Conservation (phyloP, 1,140 invertebrate genomes). For the Caenorhabditis elegans region DNA sequence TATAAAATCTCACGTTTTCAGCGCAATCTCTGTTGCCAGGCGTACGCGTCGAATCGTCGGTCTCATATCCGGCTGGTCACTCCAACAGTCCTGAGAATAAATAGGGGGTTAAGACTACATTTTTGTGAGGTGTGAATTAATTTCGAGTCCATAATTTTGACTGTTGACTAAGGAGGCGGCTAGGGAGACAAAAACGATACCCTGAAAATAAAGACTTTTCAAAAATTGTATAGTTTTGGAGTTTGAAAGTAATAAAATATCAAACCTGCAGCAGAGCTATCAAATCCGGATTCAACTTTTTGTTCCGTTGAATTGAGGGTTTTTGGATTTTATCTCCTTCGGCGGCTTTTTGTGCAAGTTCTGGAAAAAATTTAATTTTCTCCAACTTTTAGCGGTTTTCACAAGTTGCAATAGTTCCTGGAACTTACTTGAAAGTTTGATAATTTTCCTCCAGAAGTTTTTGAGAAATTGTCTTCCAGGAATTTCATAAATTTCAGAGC, state of each 20-base stretch:
- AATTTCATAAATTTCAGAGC: too few relatives aligned
- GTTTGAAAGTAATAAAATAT: neutral
- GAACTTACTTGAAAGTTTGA: too few relatives aligned
- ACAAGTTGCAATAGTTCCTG: too few relatives aligned
- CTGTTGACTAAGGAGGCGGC: too few relatives aligned
- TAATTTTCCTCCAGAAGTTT: too few relatives aligned
- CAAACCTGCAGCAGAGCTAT: conserved; percentile 52
- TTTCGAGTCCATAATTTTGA: too few relatives aligned
- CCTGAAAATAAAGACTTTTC: neutral
- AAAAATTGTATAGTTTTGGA: too few relatives aligned
- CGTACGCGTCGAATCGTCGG: conserved; percentile 62
- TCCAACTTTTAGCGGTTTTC: too few relatives aligned
- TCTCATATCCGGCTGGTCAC: conserved; percentile 59
- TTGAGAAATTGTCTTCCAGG: too few relatives aligned
- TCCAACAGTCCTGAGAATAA: conserved; percentile 58
- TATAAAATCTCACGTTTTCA: conserved; percentile 61
- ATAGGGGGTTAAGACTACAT: neutral
- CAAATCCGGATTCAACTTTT: conserved; percentile 60
- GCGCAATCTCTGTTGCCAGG: conserved; percentile 59
- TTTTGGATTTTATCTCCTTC: conserved; percentile 60
- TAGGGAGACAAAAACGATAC: too few relatives aligned
- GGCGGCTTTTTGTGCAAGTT: conserved; percentile 56
- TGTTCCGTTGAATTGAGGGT: conserved; percentile 55
- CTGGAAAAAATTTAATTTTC: conserved; percentile 52
- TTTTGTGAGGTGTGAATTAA: too few relatives aligned